A percentile compares a stretch with the other conserved stretches of the same genome.
These are phyloP conservation scores for Aporrectodea caliginosa DNA, from an alignment of 1,140 invertebrate species.

Conservation along the genomic window DNA sequence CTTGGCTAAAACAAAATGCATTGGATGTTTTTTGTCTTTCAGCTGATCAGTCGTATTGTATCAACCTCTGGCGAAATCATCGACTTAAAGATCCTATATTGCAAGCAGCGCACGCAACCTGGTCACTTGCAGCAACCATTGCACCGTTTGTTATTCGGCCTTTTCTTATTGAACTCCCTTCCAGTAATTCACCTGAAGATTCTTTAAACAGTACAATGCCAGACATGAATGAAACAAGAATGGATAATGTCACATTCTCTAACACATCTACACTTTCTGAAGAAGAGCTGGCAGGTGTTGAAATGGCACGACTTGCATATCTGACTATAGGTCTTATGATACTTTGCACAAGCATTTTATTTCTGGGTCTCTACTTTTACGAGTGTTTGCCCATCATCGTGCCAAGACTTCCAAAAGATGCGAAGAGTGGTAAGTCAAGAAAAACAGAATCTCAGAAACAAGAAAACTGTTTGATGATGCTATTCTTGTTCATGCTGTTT, in stretches of 20 bases:
- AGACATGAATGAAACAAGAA: neutral
- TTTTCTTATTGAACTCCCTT: slow-evolving; percentile 8
- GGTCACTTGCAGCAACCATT: slow-evolving; percentile 11
- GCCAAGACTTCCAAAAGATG: neutral
- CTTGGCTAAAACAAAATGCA: too few relatives aligned
- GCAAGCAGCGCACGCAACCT: slow-evolving; percentile 14
- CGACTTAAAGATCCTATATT: slow-evolving; percentile 7
- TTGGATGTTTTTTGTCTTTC: neutral
- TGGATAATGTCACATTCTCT: neutral
- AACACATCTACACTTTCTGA: too few relatives aligned
- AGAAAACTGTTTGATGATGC: neutral
- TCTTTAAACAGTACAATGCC: neutral
- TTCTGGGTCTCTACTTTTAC: neutral
- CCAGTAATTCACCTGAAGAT: neutral
- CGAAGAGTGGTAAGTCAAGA: neutral
- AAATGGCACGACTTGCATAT: neutral
- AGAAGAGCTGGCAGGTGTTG: neutral
- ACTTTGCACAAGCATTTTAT: neutral
- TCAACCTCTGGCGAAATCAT: slow-evolving; percentile 10
- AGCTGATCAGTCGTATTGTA: slow-evolving; percentile 24
- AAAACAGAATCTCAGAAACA: neutral
- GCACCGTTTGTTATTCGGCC: slow-evolving; percentile 11
- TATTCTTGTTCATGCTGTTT: slow-evolving; percentile 5
- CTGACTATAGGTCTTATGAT: neutral
- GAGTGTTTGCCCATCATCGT: neutral